phyloP scores from a whole-genome alignment of 2,888 invertebrate genomes.

The Dastarcus helophoroides region DNA sequence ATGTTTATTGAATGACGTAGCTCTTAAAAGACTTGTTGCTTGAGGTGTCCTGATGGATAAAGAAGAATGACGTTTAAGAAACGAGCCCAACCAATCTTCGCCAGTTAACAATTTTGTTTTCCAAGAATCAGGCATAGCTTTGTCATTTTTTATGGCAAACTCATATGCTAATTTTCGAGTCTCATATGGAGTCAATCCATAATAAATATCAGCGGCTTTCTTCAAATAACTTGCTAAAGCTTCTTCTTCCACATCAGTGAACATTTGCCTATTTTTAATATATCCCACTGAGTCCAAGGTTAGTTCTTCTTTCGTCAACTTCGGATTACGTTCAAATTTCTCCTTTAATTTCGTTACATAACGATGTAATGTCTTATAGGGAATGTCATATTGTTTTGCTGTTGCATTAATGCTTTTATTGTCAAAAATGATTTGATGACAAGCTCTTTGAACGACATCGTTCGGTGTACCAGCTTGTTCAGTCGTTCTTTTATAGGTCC shows the following conservation, averaged over 20 bases:
- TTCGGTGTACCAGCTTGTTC: constrained; percentile 7
- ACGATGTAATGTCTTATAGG: too few relatives aligned
- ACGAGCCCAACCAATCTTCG: constrained; percentile 9
- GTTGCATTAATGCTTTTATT: constrained; percentile 14
- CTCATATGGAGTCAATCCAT: constrained; percentile 6
- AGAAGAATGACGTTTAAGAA: constrained; percentile 17
- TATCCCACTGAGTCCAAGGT: constrained; percentile 10
- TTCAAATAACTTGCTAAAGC: constrained; percentile 5
- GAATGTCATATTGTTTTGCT: too few relatives aligned
- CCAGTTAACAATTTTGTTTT: constrained; percentile 3
- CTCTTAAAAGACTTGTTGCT: constrained; percentile 18
- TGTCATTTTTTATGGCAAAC: constrained; percentile 4
- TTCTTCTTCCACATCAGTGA: constrained; percentile 12
- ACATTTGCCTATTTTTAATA: constrained; percentile 12
- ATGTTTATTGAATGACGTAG: constrained; percentile 17
- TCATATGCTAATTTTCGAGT: constrained; percentile 7
- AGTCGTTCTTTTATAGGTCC: constrained; percentile 13
- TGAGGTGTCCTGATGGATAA: constrained; percentile 16
- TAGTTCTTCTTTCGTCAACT: constrained; percentile 9
- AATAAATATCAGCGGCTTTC: constrained; percentile 6
- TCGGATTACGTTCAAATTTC: too few relatives aligned
- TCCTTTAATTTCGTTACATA: too few relatives aligned
- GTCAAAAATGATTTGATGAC: constrained; percentile 13
- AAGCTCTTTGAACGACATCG: constrained; percentile 11
- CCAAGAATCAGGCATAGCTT: constrained; percentile 2